These are phyloP conservation scores for Cebuella pygmaea DNA, from an alignment of 2,797 vertebrate species.

Conservation along the genomic window DNA sequence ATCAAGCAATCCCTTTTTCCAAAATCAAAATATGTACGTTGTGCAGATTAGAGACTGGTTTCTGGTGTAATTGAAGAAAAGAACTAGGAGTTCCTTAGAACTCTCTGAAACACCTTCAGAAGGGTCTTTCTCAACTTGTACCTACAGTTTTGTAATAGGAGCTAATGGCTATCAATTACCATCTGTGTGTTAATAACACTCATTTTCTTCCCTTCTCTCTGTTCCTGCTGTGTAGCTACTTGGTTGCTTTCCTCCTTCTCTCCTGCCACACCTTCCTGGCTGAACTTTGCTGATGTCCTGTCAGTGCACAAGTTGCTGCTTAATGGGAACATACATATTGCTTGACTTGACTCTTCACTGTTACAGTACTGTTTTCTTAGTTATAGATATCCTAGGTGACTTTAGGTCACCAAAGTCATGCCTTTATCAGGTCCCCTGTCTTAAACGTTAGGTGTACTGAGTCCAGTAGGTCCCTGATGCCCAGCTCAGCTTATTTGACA, in stretches of 20 bases:
- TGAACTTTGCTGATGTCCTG: not conserved
- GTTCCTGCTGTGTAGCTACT: not conserved
- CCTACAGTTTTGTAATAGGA: not conserved
- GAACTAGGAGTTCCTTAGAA: not conserved
- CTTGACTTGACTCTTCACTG: not conserved
- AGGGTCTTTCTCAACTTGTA: not conserved
- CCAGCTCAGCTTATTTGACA: not conserved
- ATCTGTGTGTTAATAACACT: not conserved
- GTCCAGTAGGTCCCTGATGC: not conserved
- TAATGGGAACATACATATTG: not conserved
- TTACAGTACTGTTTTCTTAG: not conserved
- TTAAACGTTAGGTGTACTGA: not conserved
- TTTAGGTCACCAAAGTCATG: not conserved
- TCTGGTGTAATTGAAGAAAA: conserved; percentile 30
- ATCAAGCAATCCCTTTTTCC: not conserved
- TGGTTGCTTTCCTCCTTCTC: not conserved
- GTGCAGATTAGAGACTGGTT: not conserved
- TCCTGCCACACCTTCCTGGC: not conserved
- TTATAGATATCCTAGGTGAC: not conserved
- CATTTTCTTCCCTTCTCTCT: not conserved
- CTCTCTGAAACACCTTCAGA: conserved; percentile 16
- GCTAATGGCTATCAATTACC: not conserved
- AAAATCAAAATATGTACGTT: not conserved
- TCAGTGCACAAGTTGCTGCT: not conserved
- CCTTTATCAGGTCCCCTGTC: not conserved